phyloP scores from a whole-genome alignment of 37 sponge, comb jelly and placozoan species.

The Petrosia ficiformis region DNA sequence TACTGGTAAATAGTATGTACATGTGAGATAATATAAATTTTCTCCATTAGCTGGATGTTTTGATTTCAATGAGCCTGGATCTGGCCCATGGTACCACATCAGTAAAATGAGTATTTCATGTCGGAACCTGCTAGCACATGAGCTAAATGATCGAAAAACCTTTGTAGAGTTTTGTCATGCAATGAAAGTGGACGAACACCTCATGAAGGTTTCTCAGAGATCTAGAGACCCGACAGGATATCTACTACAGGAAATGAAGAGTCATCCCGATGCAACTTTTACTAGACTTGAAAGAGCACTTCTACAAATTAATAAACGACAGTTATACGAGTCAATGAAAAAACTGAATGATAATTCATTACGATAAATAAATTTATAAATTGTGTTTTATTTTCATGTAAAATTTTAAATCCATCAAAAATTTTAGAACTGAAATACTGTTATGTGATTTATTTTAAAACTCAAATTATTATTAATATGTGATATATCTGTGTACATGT shows the following conservation, averaged over 20 bases:
- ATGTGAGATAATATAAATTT: too few relatives aligned
- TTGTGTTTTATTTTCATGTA: too few relatives aligned
- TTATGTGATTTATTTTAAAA: too few relatives aligned
- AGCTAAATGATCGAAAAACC: constrained; percentile 32
- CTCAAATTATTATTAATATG: too few relatives aligned
- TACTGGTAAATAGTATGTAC: too few relatives aligned
- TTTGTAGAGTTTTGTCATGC: constrained; percentile 40
- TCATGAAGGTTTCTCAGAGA: constrained; percentile 10
- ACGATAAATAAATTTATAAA: too few relatives aligned
- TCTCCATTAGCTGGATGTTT: constrained; percentile 50
- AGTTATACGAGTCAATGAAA: constrained; percentile 16
- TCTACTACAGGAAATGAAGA: constrained; percentile 28
- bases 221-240: constrained; percentile 51
- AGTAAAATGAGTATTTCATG: constrained; percentile 29
- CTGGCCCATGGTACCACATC: constrained; percentile 37
- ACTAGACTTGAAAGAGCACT: constrained; percentile 31
- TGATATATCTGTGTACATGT: too few relatives aligned
- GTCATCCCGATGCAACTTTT: constrained; percentile 29
- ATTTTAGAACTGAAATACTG: too few relatives aligned
- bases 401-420: too few relatives aligned
- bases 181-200: constrained; percentile 21
- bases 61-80: constrained; percentile 20
- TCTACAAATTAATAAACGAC: constrained; percentile 14
- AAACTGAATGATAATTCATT: too few relatives aligned
- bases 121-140: constrained; percentile 24